phyloP scores from a whole-genome alignment of 2,888 invertebrate genomes.

The Helobdella robusta region DNA sequence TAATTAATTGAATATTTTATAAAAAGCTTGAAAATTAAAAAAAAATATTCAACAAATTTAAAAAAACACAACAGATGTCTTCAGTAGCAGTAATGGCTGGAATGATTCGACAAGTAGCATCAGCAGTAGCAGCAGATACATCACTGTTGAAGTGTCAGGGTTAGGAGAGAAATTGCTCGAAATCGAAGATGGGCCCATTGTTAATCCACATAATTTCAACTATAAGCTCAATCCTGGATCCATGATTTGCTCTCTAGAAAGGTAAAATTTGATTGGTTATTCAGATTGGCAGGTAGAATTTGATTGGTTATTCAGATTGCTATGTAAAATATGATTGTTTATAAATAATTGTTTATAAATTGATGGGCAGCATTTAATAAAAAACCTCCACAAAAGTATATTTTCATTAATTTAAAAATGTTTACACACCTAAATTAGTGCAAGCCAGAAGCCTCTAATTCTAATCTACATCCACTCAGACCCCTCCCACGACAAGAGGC shows the following conservation, averaged over 20 bases:
- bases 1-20: too few species aligned
- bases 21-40: too few species aligned
- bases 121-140: too few species aligned
- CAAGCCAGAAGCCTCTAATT: conserved; percentile 36
- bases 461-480: conserved; percentile 31
- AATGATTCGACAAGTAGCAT: too few species aligned
- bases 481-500: conserved; percentile 27
- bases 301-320: background rate
- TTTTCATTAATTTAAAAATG: background rate
- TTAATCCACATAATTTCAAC: conserved; percentile 40
- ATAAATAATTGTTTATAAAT: background rate
- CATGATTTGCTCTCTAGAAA: conserved; percentile 7
- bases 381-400: background rate
- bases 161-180: background rate
- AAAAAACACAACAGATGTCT: too few species aligned
- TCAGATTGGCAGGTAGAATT: background rate
- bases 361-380: background rate
- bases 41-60: too few species aligned
- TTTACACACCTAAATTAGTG: background rate
- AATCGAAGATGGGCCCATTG: conserved; percentile 20
- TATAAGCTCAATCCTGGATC: conserved; percentile 38
- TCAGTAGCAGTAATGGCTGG: too few species aligned
- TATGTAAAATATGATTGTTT: too few species aligned
- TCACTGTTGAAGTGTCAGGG: too few species aligned
- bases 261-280: conserved; percentile 37